Evolutionary conservation across 2,888 invertebrate species (phyloP), one percentile per base, ranked within the genome.

Genomic region (Acanthopleura granulata): DNA sequence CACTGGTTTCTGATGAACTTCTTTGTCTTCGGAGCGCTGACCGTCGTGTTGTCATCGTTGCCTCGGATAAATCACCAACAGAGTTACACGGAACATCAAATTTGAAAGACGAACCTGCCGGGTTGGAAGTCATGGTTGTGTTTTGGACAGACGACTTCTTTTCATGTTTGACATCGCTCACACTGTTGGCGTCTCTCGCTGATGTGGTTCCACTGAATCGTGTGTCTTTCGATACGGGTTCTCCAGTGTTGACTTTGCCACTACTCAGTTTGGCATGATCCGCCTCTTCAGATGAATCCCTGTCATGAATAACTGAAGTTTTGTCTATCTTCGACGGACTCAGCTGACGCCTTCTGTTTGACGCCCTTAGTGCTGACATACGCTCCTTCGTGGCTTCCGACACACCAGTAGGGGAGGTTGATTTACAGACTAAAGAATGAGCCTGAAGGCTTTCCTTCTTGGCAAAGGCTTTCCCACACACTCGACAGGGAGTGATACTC

Each of bases 391-490:
- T 74, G 22, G 61, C 49, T 51, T 18, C n/a, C 22, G n/a, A 15
- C 15, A 49, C 30, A 18, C 49, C 49, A 66, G 15, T 15, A 27
- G 29, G 22, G n/a, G 15, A 16, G 40, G n/a, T 14, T 4, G 30
- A 62, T 27, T 40, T 30, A 75, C 83, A 82, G n/a, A 78, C 72
- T 72, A 78, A 79, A 12, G 76, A 49, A 62, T 84, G 85, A 49
- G 78, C 78, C n/a, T 75, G 72, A 14, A 80, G 76, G 14, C 82
- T 82, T 12, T 79, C 78, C 71, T 80, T 80, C 22, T 80, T 78
- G 1, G 76, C 78, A 76, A 85, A 85, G 9, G 75, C 71, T 16
- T 81, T 80, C 1, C 75, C 72, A 72, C 85, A 85, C 40, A 78
- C 78, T 9, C 66, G 62, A 74, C 84, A 66, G 16, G 18, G 66